Percentiles rank a stretch among this genome's conserved stretches.
Evolutionary conservation across 2,797 vertebrate species (phyloP).

Genomic region (Helostoma temminkii): DNA sequence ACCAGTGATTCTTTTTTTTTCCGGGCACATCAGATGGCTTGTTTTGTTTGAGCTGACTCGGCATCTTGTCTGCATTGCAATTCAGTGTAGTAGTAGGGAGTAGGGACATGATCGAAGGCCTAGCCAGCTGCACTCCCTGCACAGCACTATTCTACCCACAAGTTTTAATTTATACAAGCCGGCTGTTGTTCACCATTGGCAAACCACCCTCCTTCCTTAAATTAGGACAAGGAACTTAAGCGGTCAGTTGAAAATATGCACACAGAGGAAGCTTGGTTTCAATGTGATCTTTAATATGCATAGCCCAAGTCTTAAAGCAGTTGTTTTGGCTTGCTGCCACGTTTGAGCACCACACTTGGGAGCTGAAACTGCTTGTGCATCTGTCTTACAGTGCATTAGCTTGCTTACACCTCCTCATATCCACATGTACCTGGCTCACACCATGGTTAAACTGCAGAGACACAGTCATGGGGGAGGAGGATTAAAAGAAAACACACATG

Average conservation of each 20-base stretch:
- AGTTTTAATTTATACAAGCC: constrained; percentile 55
- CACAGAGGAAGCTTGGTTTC: constrained; percentile 19
- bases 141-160: constrained; percentile 47
- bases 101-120: constrained; percentile 60
- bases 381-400: constrained; percentile 41
- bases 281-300: constrained; percentile 39
- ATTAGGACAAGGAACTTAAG: constrained; percentile 59
- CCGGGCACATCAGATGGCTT: constrained; percentile 48
- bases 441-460: constrained; percentile 14
- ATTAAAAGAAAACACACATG: constrained; percentile 33
- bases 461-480: constrained; percentile 19
- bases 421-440: constrained; percentile 41
- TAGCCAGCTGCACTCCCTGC: constrained; percentile 56
- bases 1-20: not conserved
- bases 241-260: constrained; percentile 41
- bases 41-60: constrained; percentile 67
- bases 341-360: constrained; percentile 32
- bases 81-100: constrained; percentile 47
- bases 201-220: constrained; percentile 35
- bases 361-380: constrained; percentile 43
- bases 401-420: constrained; percentile 39
- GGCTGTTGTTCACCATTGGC: constrained; percentile 55
- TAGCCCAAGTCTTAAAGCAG: constrained; percentile 35
- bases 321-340: constrained; percentile 55
- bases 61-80: constrained; percentile 71